Evolutionary conservation across 2,113 vertebrate species (phyloP).

Genomic region (Todiramphus saurophagus): DNA sequence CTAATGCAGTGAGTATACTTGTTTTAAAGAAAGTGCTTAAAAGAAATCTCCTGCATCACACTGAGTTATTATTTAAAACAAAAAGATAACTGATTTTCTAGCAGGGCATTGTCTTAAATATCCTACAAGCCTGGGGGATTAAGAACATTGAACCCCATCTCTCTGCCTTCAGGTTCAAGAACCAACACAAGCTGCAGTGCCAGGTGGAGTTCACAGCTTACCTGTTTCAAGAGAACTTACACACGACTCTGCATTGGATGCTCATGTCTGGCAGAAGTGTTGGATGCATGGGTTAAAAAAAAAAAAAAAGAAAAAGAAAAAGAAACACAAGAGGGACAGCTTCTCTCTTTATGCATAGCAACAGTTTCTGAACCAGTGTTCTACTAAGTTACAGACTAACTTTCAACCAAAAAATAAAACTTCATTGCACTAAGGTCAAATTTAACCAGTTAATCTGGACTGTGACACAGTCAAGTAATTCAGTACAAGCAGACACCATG

Average conservation of each 20-base stretch:
- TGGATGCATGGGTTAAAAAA: background rate
- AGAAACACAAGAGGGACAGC: background rate
- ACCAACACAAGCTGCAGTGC: background rate
- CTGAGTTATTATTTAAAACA: background rate
- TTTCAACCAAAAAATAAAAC: background rate
- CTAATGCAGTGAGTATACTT: background rate
- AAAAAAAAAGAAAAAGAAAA: background rate
- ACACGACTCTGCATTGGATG: background rate
- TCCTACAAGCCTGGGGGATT: background rate
- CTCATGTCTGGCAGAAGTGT: background rate
- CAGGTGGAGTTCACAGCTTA: background rate
- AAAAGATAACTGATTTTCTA: background rate
- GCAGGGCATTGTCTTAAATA: background rate
- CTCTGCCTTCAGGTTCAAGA: background rate
- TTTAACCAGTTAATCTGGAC: background rate
- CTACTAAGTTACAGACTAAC: background rate
- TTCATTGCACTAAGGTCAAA: background rate
- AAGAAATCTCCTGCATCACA: background rate
- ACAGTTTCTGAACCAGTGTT: background rate
- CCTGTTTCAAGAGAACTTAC: background rate
- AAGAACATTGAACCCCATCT: background rate
- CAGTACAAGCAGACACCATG: background rate
- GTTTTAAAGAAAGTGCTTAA: background rate
- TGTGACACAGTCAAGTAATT: background rate
- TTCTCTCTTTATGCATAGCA: background rate